A percentile compares a stretch with the other conserved stretches of the same genome.
Conservation (phyloP, 2,888 invertebrate genomes). For the Cecidostiba fungosa region DNA sequence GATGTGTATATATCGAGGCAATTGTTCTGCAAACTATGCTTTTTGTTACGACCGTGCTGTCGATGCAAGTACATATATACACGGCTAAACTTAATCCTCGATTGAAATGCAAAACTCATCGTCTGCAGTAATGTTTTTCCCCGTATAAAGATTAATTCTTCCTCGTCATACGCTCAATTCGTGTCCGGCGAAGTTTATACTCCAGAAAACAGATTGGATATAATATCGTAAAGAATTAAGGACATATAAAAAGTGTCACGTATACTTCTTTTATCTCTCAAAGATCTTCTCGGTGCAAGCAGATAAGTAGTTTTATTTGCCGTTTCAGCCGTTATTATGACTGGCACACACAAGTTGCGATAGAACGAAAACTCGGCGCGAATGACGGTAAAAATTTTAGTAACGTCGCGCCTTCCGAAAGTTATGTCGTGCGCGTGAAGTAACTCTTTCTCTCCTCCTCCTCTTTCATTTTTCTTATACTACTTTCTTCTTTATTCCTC, state of each 20-base stretch:
- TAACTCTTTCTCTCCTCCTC: conserved; percentile 13
- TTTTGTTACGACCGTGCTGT: conserved; percentile 38
- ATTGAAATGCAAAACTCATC: conserved; percentile 40
- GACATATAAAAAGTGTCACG: neutral
- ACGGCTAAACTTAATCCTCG: conserved; percentile 44
- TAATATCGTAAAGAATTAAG: neutral
- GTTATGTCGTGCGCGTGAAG: conserved; percentile 34
- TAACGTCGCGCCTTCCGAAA: conserved; percentile 15
- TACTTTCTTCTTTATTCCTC: neutral
- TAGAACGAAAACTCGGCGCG: conserved; percentile 27
- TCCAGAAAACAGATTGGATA: neutral
- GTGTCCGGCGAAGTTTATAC: neutral
- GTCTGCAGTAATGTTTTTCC: conserved; percentile 41
- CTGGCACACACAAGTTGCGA: conserved; percentile 18
- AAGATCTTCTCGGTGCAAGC: neutral
- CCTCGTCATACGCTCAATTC: neutral
- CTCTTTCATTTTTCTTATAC: conserved; percentile 11
- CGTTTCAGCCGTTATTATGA: conserved; percentile 29
- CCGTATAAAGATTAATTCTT: conserved; percentile 27
- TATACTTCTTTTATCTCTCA: neutral
- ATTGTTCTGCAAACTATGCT: conserved; percentile 48
- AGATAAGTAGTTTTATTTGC: neutral
- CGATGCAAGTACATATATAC: neutral
- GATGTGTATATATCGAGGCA: conserved; percentile 13
- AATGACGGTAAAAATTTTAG: conserved; percentile 49